Evolutionary conservation across 2,113 vertebrate species (phyloP).

Genomic region (Peucedramus taeniatus): DNA sequence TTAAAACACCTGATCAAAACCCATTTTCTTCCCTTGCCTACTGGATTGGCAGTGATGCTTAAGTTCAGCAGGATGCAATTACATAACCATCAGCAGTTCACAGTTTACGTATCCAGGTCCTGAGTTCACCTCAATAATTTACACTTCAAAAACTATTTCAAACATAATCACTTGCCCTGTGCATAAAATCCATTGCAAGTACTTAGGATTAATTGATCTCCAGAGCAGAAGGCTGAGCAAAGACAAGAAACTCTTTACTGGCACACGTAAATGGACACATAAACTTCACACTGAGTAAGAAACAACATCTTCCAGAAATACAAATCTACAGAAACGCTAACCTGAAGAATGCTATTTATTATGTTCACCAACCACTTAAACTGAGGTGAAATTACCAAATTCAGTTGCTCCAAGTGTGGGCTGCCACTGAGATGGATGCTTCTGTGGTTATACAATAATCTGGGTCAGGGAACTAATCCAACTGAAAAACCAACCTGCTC

Average conservation of each 20-base stretch:
- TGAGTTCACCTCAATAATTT: background rate
- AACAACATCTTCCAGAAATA: background rate
- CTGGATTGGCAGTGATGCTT: background rate
- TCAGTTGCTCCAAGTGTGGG: background rate
- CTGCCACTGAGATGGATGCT: background rate
- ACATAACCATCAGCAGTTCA: background rate
- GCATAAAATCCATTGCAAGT: background rate
- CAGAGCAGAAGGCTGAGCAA: background rate
- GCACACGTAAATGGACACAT: background rate
- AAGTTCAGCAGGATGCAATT: background rate
- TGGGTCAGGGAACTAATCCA: constrained; percentile 37
- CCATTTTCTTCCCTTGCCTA: background rate
- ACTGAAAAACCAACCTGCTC: background rate
- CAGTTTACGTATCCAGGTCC: background rate
- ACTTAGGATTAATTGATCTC: background rate
- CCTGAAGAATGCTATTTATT: background rate
- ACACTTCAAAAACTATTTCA: background rate
- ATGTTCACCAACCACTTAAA: background rate
- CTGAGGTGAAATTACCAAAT: background rate
- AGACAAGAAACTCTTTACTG: background rate
- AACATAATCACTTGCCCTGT: background rate
- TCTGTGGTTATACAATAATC: background rate
- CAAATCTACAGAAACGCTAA: background rate
- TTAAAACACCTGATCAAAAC: background rate
- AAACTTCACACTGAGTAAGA: background rate